Evolutionary conservation across 2,888 invertebrate genomes (phyloP).

Genomic region (Phengaris alcon): DNA sequence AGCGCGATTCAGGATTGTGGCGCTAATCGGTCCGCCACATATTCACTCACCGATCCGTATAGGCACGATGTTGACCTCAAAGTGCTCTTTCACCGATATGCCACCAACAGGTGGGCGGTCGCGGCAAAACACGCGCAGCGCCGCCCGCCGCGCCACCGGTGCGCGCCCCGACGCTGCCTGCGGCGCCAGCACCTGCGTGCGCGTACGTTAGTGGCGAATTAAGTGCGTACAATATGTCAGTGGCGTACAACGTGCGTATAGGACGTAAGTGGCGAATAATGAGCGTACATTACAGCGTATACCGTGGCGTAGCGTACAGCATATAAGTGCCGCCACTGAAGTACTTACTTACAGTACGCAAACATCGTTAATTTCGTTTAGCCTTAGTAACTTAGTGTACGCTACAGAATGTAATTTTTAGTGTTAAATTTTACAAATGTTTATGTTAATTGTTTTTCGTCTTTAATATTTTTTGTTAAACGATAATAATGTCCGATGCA

Average conservation of each 20-base stretch:
- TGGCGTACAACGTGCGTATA: neutral
- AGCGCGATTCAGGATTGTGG: too few species aligned
- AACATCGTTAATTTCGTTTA: too few species aligned
- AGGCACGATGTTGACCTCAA: conserved; percentile 98
- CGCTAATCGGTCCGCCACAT: too few species aligned
- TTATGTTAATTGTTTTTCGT: too few species aligned
- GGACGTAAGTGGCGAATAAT: neutral
- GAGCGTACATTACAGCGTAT: neutral
- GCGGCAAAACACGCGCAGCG: conserved; percentile 95
- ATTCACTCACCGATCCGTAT: conserved; percentile 85
- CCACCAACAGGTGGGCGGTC: conserved; percentile 99
- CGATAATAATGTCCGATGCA: too few species aligned
- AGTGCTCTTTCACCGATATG: conserved; percentile 98
- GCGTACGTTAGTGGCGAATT: neutral
- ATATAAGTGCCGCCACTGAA: neutral
- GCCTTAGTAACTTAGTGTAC: too few species aligned
- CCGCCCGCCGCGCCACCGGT: conserved; percentile 94
- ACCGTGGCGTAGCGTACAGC: neutral
- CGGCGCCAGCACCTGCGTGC: conserved; percentile 66
- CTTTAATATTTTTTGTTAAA: too few species aligned
- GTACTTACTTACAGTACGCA: neutral
- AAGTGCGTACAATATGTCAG: neutral
- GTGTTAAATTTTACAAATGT: too few species aligned
- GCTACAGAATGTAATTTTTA: too few species aligned
- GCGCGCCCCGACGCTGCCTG: conserved; percentile 83